A percentile compares a stretch with the other conserved stretches of the same genome.
phyloP scores from a whole-genome alignment of 2,888 invertebrate species.

The Drosophila koepferae region DNA sequence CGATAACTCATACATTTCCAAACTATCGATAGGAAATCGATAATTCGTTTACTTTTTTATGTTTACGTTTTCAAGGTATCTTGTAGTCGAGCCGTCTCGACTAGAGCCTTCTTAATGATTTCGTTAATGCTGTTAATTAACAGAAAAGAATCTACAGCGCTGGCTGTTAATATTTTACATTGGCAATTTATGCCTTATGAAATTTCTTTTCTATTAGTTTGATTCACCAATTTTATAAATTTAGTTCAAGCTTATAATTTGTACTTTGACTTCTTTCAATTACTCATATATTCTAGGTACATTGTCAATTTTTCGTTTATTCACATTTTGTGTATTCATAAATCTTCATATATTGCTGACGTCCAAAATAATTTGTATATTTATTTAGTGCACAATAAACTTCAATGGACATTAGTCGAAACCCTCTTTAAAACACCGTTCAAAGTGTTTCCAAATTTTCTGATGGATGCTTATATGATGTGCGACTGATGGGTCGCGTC shows the following conservation, averaged over 20 bases:
- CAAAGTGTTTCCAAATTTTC: conserved; percentile 29
- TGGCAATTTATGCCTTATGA: not conserved
- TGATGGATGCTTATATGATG: conserved; percentile 54
- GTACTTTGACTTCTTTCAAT: not conserved
- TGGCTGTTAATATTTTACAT: not conserved
- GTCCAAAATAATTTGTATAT: not conserved
- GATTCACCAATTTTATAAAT: not conserved
- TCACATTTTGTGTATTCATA: not conserved
- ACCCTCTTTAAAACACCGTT: conserved; percentile 18
- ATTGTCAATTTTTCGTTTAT: not conserved
- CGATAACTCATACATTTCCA: too few relatives aligned
- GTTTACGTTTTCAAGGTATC: too few relatives aligned
- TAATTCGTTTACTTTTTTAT: too few relatives aligned
- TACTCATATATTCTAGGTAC: not conserved
- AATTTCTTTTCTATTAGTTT: not conserved
- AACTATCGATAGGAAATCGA: too few relatives aligned
- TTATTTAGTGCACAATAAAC: conserved; percentile 6
- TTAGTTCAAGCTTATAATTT: not conserved
- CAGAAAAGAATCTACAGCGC: not conserved
- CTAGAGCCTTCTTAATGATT: too few relatives aligned
- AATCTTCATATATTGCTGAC: conserved; percentile 2
- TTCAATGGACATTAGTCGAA: conserved; percentile 16
- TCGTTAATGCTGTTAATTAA: not conserved
- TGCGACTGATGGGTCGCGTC: conserved; percentile 50
- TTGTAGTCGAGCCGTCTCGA: too few relatives aligned